A percentile compares a stretch with the other conserved stretches of the same genome.
These are phyloP conservation scores for Morpho deidamia DNA, from an alignment of 2,888 invertebrate species.

Conservation along the genomic window DNA sequence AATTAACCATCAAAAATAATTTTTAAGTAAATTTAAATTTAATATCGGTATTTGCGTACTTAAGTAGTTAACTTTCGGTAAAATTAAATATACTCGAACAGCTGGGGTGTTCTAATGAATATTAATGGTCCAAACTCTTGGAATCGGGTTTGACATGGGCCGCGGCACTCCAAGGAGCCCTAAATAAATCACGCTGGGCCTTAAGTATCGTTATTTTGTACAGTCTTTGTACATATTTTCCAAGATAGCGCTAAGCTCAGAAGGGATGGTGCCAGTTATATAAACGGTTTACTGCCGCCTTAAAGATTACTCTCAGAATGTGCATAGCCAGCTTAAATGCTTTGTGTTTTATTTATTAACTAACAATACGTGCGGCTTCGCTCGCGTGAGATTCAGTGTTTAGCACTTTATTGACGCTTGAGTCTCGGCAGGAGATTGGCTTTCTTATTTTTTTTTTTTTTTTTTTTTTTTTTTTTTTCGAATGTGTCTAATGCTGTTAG, in stretches of 20 bases:
- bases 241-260: constrained; percentile 27
- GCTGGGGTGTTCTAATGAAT: constrained; percentile 62
- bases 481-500: too few relatives aligned
- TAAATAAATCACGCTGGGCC: constrained; percentile 64
- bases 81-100: constrained; percentile 61
- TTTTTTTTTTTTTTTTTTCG: too few relatives aligned
- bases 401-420: too few relatives aligned
- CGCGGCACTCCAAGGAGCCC: constrained; percentile 39
- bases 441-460: too few relatives aligned
- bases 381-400: too few relatives aligned
- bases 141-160: constrained; percentile 60
- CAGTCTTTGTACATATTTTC: constrained; percentile 33
- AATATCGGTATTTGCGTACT: constrained; percentile 3
- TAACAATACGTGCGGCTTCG: too few relatives aligned
- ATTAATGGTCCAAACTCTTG: constrained; percentile 62
- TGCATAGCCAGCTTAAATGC: constrained; percentile 9
- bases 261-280: constrained; percentile 24
- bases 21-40: background rate
- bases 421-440: too few relatives aligned
- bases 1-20: background rate
- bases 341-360: constrained; percentile 14
- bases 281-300: constrained; percentile 25
- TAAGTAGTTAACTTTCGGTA: constrained; percentile 35
- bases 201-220: constrained; percentile 39
- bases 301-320: constrained; percentile 20